A percentile compares a stretch with the other conserved stretches of the same genome.
Evolutionary conservation across 2,113 vertebrate genomes (phyloP).

Genomic region (Megaceryle maxima): DNA sequence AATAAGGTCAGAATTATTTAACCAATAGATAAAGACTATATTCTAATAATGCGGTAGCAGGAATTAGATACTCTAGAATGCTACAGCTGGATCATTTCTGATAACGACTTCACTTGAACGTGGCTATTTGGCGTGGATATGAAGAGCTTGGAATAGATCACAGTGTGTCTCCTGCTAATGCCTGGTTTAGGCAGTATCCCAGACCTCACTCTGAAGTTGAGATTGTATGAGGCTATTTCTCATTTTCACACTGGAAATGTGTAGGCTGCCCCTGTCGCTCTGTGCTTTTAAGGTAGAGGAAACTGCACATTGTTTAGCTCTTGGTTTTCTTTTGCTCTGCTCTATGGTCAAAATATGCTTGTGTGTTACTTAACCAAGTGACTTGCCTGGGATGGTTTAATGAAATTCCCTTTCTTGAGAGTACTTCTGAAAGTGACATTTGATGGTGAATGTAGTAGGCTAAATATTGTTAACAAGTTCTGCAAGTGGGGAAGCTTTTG

Average conservation of each 20-base stretch:
- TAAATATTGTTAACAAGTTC: background rate
- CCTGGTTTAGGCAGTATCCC: background rate
- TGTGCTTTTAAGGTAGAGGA: background rate
- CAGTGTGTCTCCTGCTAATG: background rate
- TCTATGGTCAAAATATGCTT: background rate
- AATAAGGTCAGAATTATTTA: background rate
- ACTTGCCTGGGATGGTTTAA: background rate
- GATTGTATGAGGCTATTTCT: background rate
- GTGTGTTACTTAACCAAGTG: background rate
- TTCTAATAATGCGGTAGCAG: background rate
- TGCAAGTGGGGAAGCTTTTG: background rate
- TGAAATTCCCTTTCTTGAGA: background rate
- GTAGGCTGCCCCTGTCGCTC: background rate
- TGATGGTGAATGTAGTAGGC: background rate
- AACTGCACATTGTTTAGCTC: background rate
- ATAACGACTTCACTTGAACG: background rate
- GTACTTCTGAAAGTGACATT: background rate
- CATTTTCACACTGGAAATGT: background rate
- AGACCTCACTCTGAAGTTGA: background rate
- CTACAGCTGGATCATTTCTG: background rate
- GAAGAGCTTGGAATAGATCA: background rate
- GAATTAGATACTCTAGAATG: background rate
- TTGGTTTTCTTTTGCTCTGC: background rate
- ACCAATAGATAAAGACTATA: background rate
- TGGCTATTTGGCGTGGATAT: background rate